Evolutionary conservation across 2,888 invertebrate genomes (phyloP).

Genomic region (Anodontia alba): DNA sequence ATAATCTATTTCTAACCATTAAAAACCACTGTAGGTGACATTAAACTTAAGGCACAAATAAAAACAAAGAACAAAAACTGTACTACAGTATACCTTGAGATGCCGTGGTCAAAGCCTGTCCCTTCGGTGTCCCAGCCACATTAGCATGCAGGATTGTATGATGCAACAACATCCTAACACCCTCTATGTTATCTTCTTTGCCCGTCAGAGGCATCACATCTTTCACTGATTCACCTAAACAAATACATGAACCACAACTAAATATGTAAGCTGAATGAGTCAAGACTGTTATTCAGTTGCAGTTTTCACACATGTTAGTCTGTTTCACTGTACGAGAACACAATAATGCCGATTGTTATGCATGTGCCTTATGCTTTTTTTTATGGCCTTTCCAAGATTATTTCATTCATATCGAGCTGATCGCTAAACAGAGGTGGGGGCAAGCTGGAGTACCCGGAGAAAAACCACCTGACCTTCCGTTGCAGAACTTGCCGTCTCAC

Average conservation of each 20-base stretch:
- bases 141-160: conserved; percentile 28
- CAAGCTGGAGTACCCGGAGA: too few species aligned
- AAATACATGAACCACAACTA: neutral
- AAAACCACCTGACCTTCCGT: too few species aligned
- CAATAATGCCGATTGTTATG: neutral
- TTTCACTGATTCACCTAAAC: conserved; percentile 14
- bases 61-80: neutral
- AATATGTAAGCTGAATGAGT: neutral
- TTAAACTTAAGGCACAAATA: neutral
- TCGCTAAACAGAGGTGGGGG: too few species aligned
- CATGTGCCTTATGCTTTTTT: neutral
- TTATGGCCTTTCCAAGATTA: too few species aligned
- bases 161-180: conserved; percentile 10
- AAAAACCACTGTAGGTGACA: neutral
- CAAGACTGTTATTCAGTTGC: neutral
- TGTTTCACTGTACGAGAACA: neutral
- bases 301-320: too few species aligned
- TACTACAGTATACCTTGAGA: neutral
- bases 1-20: neutral
- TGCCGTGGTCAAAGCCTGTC: neutral
- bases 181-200: conserved; percentile 6
- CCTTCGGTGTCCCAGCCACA: conserved; percentile 20
- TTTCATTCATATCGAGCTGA: too few species aligned
- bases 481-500: too few species aligned
- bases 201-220: conserved; percentile 18